These are phyloP conservation scores for Brachirus orientalis DNA, from an alignment of 2,113 vertebrate species.

Conservation along the genomic window DNA sequence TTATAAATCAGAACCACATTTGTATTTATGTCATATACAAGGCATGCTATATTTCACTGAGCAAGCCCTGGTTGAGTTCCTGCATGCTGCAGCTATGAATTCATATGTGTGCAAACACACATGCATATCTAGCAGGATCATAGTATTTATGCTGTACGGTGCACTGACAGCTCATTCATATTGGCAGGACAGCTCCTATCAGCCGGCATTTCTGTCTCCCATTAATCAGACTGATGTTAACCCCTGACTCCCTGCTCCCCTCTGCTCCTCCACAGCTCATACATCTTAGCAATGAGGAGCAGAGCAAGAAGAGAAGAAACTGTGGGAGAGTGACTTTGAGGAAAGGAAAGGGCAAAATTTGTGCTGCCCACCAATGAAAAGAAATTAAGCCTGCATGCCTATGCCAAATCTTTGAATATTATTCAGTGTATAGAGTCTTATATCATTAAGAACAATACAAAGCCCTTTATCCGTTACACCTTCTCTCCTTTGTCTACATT, in stretches of 20 bases:
- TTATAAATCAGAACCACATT: no score
- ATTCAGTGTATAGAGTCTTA: no score
- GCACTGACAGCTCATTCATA: conserved; percentile 51
- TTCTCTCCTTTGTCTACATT: conserved; percentile 31
- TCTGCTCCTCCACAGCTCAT: conserved; percentile 26
- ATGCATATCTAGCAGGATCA: not conserved
- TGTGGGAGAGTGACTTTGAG: not conserved
- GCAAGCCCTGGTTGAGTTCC: no score
- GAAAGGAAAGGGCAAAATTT: not conserved
- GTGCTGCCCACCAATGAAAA: conserved; percentile 2
- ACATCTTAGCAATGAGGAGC: conserved; percentile 41
- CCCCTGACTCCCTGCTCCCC: conserved; percentile 26
- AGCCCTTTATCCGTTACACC: conserved; percentile 18
- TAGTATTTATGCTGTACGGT: not conserved
- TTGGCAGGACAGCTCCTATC: conserved; percentile 28
- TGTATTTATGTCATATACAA: no score
- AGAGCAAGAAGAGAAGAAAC: not conserved
- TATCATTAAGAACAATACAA: conserved; percentile 32
- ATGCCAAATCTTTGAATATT: not conserved
- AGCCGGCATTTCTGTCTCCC: conserved; percentile 22
- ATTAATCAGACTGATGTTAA: conserved; percentile 52
- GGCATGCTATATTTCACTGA: no score
- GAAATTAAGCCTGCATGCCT: conserved; percentile 31
- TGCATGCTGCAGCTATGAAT: not conserved
- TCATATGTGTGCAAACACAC: not conserved